Evolutionary conservation across 2,888 invertebrate species (phyloP).

Genomic region (Stenodera caucasica): DNA sequence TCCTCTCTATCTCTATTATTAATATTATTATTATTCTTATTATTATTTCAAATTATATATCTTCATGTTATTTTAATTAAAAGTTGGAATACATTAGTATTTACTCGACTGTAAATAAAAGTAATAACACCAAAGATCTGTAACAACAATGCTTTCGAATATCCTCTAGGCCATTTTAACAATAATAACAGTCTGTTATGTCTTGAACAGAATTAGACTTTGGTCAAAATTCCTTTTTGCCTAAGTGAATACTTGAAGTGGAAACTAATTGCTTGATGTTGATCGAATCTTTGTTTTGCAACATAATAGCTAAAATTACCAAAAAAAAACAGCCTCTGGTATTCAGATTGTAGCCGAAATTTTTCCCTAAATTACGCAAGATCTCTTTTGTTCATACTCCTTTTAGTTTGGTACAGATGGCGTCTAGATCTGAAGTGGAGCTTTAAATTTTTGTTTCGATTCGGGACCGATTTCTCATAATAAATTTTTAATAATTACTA

Average conservation of each 20-base stretch:
- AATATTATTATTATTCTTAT: no score
- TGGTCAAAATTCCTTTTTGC: slow-evolving; percentile 26
- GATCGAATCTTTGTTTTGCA: slow-evolving; percentile 15
- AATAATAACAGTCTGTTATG: slow-evolving; percentile 21
- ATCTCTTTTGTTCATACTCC: no score
- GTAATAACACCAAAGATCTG: slow-evolving; percentile 19
- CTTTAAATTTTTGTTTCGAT: no score
- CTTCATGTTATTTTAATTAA: slow-evolving; percentile 14
- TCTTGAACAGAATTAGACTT: slow-evolving; percentile 28
- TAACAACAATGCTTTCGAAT: slow-evolving; percentile 15
- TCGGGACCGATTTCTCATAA: no score
- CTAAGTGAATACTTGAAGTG: slow-evolving; percentile 28
- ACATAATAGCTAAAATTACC: no score
- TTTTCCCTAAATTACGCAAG: no score
- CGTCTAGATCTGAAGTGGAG: no score
- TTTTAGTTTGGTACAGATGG: no score
- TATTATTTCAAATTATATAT: neutral
- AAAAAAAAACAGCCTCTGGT: no score
- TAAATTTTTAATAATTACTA: no score
- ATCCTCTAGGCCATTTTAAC: slow-evolving; percentile 18
- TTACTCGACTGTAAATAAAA: slow-evolving; percentile 2
- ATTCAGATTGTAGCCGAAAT: no score
- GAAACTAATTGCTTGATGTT: slow-evolving; percentile 32
- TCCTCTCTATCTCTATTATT: neutral
- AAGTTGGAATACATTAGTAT: slow-evolving; percentile 5